Conservation (phyloP, 1,140 invertebrate genomes). For the Nasonia longicornis region DNA sequence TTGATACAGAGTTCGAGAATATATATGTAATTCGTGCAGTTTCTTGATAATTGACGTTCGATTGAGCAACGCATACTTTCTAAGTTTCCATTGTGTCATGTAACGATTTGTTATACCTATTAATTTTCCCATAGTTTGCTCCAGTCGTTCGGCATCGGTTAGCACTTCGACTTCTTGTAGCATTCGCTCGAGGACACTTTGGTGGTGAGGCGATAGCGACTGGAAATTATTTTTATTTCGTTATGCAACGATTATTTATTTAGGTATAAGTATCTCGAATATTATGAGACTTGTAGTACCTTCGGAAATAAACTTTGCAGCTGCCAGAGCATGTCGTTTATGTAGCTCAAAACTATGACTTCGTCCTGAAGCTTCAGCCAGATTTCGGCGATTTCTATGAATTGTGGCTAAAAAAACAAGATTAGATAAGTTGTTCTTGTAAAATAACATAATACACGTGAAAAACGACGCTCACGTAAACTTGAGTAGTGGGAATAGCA, state of each 20-base stretch:
- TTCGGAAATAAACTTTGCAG: constrained; percentile 67
- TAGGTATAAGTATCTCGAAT: background rate
- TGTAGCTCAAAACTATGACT: constrained; percentile 72
- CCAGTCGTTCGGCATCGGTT: constrained; percentile 68
- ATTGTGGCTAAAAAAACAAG: constrained; percentile 71
- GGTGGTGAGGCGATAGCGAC: constrained; percentile 56
- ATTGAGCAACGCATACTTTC: background rate
- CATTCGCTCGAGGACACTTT: constrained; percentile 52
- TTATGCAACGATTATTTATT: background rate
- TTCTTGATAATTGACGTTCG: no score
- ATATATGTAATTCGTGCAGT: no score
- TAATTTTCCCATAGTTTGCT: constrained; percentile 62
- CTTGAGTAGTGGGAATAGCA: constrained; percentile 73
- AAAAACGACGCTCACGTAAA: constrained; percentile 70
- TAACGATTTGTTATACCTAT: constrained; percentile 58
- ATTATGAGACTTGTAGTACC: constrained; percentile 50
- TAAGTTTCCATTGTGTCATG: background rate
- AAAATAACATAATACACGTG: no score
- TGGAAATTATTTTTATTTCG: constrained; percentile 23
- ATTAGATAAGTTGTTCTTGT: background rate
- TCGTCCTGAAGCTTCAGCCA: constrained; percentile 76
- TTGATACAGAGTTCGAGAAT: no score
- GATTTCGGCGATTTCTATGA: constrained; percentile 72
- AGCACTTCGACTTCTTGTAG: constrained; percentile 55
- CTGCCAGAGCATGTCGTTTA: constrained; percentile 70